Evolutionary conservation across 2,888 invertebrate genomes (phyloP), one percentile per base, ranked within the genome.

Genomic region (Nephrotoma guestfalica): DNA sequence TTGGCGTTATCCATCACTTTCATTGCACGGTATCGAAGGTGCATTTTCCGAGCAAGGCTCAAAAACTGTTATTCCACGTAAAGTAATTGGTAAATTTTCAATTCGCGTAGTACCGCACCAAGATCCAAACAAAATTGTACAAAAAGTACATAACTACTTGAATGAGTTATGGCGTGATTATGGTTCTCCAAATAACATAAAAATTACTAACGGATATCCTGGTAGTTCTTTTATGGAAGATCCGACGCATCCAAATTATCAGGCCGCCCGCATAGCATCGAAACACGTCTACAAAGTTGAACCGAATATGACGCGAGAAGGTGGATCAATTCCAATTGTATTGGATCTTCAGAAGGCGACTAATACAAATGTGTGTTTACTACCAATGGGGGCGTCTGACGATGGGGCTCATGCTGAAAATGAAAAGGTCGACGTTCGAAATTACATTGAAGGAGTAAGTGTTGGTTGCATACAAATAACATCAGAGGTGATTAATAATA

Each of bases 351-450:
- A 97, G 92, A 96, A 98, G 91, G 96, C 96, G 9, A 98, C 98
- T 86, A 96, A 96, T 0, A 96, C 97, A 90, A 99, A 97, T 92
- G 98, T 99, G 86, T 93, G 99, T 90, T 93, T 99, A 88, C 93
- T 99, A 88, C 99, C 99, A 0, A 96, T 99, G 91, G 99, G 99
- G 86, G 95, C 97, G 87, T 89, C 90, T 87, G 99, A 99, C 92
- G 99, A 99, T 92, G 99, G 99, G 89, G 99, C 99, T 87, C 99
- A 99, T 93, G 98, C 98, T n/a, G 98, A 99, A 92, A 99, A 99
- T 92, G 99, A 99, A 92, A 99, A 99, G 92, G 93, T 99, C 89
- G 96, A 99, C 92, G 93, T 96, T 87, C 93, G 94, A 88, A 99
- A 99, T 92, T 99, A 98, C 90, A 96, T 99, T 88, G 95, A 97